Evolutionary conservation across 2,888 invertebrate genomes (phyloP).

Genomic region (Caenorhabditis afra): DNA sequence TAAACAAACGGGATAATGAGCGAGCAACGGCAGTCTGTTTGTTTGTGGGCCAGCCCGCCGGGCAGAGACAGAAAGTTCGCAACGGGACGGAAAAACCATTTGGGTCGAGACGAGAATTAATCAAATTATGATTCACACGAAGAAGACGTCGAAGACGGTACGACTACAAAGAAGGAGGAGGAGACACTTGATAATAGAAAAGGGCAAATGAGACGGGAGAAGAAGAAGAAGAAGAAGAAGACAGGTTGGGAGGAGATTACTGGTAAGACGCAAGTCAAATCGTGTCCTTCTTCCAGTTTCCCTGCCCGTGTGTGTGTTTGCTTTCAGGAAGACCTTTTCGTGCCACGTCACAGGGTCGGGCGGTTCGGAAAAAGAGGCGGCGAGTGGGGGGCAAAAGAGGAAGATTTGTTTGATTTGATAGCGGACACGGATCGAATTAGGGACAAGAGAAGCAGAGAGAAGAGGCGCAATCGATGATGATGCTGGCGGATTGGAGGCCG

Average conservation of each 20-base stretch:
- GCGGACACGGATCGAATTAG: constrained; percentile 17
- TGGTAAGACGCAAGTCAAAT: constrained; percentile 7
- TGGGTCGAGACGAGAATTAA: constrained; percentile 25
- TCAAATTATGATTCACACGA: constrained; percentile 34
- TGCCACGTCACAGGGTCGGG: constrained; percentile 9
- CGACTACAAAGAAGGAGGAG: not conserved
- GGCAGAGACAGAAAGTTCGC: not conserved
- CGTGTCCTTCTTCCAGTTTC: not conserved
- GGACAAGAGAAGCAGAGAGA: constrained; percentile 4
- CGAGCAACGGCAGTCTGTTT: constrained; percentile 1
- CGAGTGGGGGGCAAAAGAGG: not conserved
- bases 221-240: too few species aligned
- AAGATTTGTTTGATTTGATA: constrained; percentile 54
- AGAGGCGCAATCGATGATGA: constrained; percentile 5
- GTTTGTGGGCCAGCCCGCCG: constrained; percentile 16
- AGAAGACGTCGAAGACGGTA: constrained; percentile 5
- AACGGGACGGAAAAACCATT: constrained; percentile 1
- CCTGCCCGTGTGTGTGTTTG: not conserved
- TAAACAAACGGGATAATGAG: constrained; percentile 30
- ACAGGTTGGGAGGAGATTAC: not conserved
- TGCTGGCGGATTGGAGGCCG: constrained; percentile 9
- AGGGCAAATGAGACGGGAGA: constrained; percentile 3
- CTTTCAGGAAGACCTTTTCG: constrained; percentile 8
- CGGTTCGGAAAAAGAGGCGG: not conserved
- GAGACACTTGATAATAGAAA: not conserved